These are phyloP conservation scores for Drosophila helvetica DNA, from an alignment of 2,888 invertebrate genomes.

Conservation along the genomic window DNA sequence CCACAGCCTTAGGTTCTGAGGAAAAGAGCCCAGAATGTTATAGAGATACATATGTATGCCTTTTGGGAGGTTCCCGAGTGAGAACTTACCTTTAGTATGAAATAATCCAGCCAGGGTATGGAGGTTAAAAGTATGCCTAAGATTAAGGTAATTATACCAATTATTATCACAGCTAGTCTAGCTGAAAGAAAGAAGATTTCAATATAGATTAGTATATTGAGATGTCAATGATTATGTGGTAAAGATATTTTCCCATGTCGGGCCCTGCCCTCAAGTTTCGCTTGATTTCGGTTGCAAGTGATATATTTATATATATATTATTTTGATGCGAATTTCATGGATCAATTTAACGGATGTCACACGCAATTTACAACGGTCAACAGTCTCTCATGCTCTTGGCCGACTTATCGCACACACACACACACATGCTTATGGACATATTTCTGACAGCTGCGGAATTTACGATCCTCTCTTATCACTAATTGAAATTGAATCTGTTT, in stretches of 20 bases:
- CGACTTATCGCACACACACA: conserved; percentile 50
- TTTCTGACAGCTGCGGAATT: conserved; percentile 32
- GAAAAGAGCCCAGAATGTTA: neutral
- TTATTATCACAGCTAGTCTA: conserved; percentile 90
- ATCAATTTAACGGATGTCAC: conserved; percentile 56
- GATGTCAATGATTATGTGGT: neutral
- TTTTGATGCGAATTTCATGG: conserved; percentile 32
- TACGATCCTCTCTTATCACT: conserved; percentile 55
- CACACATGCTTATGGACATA: too few species aligned
- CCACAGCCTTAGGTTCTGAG: conserved; percentile 92
- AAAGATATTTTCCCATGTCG: neutral
- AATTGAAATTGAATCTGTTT: conserved; percentile 51
- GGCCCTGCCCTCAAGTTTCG: neutral
- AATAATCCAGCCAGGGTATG: conserved; percentile 94
- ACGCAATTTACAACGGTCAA: conserved; percentile 44
- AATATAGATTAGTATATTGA: neutral
- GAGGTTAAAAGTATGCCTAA: conserved; percentile 92
- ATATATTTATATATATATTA: neutral
- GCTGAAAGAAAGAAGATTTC: conserved; percentile 86
- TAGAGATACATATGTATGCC: neutral
- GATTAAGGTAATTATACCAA: conserved; percentile 92
- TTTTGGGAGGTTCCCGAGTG: neutral
- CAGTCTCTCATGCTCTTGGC: conserved; percentile 63
- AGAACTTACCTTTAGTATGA: conserved; percentile 90
- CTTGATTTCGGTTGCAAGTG: neutral